Percentiles rank a stretch among this genome's conserved stretches.
These are phyloP conservation scores for Noctua janthina DNA, from an alignment of 2,888 invertebrate species.

Conservation along the genomic window DNA sequence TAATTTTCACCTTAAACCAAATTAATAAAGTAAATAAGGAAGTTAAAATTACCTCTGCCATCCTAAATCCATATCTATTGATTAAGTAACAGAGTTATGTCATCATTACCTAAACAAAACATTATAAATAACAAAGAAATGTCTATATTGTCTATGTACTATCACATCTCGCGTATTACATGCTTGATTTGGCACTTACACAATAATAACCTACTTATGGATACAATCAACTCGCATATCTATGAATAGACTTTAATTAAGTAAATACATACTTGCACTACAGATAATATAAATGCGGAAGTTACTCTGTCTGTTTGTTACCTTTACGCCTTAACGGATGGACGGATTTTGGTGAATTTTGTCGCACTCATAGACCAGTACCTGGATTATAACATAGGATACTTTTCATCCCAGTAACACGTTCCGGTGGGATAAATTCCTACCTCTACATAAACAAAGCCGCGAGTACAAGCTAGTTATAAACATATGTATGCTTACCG, in stretches of 20 bases:
- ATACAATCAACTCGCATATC: constrained; percentile 42
- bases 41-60: background rate
- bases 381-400: background rate
- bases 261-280: constrained; percentile 25
- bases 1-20: background rate
- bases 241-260: constrained; percentile 54
- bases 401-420: background rate
- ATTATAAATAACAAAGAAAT: constrained; percentile 17
- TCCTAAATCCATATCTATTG: background rate
- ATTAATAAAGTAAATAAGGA: background rate
- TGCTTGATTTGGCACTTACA: constrained; percentile 42
- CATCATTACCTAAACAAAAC: constrained; percentile 11
- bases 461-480: background rate
- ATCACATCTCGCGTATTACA: constrained; percentile 25
- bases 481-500: constrained; percentile 32
- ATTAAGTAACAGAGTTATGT: constrained; percentile 18
- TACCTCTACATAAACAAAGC: background rate
- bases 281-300: background rate
- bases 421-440: background rate
- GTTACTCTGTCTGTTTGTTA: constrained; percentile 3
- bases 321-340: background rate
- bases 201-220: constrained; percentile 37
- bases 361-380: no score
- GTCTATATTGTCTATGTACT: constrained; percentile 12
- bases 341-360: background rate